Conservation (phyloP, 2,888 invertebrate species). For the Himalopsyche anomala region DNA sequence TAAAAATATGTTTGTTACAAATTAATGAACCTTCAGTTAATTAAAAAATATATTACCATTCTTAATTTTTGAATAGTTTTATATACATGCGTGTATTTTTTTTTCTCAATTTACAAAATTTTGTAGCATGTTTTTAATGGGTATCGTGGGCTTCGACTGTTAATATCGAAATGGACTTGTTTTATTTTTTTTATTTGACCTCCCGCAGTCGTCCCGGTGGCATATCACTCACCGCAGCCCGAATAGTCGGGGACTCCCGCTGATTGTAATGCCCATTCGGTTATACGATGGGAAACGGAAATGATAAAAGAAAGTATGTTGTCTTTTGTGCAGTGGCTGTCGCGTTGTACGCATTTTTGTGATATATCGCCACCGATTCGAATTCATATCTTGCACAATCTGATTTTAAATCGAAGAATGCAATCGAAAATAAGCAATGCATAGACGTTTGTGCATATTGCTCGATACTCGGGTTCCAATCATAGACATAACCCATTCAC, state of each 20-base stretch:
- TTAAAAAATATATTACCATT: too few species aligned
- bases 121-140: background rate
- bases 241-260: constrained; percentile 10
- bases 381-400: constrained; percentile 46
- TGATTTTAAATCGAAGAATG: constrained; percentile 49
- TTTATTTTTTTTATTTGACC: constrained; percentile 5
- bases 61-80: too few species aligned
- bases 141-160: background rate
- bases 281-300: constrained; percentile 38
- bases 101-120: background rate
- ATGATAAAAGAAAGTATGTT: constrained; percentile 54
- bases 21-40: too few species aligned
- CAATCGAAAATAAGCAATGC: constrained; percentile 31
- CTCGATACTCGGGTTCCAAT: too few species aligned
- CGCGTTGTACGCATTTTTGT: constrained; percentile 48
- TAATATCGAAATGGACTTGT: constrained; percentile 2
- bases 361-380: constrained; percentile 52
- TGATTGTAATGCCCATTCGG: background rate
- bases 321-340: constrained; percentile 44
- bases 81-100: background rate
- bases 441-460: background rate
- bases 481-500: too few species aligned
- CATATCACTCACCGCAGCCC: constrained; percentile 26
- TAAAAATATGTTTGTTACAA: too few species aligned
- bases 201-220: constrained; percentile 46